Percentiles rank a stretch among this genome's conserved stretches.
These are phyloP conservation scores for Psilopsiagon aymara DNA, from an alignment of 2,113 vertebrate species.

Conservation along the genomic window DNA sequence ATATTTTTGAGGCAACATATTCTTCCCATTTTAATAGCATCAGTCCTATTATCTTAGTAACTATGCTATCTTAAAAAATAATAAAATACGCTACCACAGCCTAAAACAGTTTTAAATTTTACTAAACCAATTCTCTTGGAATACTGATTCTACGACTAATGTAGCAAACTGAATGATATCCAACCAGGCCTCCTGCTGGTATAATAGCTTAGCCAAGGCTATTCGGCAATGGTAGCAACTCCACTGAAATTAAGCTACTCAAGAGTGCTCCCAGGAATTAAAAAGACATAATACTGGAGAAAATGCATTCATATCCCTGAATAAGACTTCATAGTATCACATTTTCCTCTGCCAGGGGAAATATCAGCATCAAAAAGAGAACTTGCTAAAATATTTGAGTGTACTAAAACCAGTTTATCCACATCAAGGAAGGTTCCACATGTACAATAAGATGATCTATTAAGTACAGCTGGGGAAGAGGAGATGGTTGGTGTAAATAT, in stretches of 20 bases:
- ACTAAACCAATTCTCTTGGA: conserved; percentile 57
- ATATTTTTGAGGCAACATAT: not conserved
- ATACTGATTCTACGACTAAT: conserved; percentile 67
- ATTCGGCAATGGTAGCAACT: conserved; percentile 39
- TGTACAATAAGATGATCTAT: not conserved
- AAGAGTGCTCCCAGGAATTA: conserved; percentile 43
- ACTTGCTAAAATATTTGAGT: not conserved
- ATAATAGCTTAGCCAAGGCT: conserved; percentile 60
- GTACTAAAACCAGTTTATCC: conserved; percentile 31
- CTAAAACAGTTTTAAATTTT: conserved; percentile 53
- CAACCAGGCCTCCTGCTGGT: conserved; percentile 51
- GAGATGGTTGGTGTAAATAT: not conserved
- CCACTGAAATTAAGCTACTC: conserved; percentile 51
- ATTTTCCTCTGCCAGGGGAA: conserved; percentile 11
- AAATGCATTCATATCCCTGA: conserved; percentile 39
- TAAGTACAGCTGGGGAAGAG: not conserved
- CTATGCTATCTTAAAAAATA: conserved; percentile 20
- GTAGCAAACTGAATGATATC: conserved; percentile 59
- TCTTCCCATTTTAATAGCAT: conserved; percentile 45
- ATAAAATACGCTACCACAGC: conserved; percentile 22
- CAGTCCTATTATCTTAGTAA: conserved; percentile 38
- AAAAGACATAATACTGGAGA: conserved; percentile 20
- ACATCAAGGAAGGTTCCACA: not conserved
- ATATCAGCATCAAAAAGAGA: not conserved
- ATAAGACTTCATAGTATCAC: conserved; percentile 20